Conservation (phyloP, 2,113 vertebrate species). For the Pseudolaguvia tuberculata region DNA sequence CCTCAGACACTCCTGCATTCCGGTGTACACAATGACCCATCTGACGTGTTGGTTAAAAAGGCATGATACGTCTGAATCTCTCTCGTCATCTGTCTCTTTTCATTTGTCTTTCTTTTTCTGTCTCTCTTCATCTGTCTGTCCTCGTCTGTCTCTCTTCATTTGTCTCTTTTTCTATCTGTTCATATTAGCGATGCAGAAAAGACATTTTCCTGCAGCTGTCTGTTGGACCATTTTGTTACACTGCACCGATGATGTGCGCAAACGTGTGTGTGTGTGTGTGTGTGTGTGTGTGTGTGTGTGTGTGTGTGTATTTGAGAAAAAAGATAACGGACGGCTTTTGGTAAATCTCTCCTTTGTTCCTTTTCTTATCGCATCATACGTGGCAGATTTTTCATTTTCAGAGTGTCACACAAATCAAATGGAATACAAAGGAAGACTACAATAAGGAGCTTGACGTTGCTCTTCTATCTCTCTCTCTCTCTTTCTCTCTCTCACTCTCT, state of each 20-base stretch:
- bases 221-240: background rate
- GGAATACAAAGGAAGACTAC: slow-evolving; percentile 43
- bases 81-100: no score
- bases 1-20: no score
- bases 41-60: background rate
- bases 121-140: background rate
- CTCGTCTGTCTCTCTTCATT: background rate
- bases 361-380: slow-evolving; percentile 32
- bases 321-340: slow-evolving; percentile 27
- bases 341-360: slow-evolving; percentile 38
- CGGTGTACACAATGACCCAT: no score
- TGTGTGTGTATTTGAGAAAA: slow-evolving; percentile 10
- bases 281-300: slow-evolving; percentile 7
- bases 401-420: slow-evolving; percentile 38
- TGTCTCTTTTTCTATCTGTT: background rate
- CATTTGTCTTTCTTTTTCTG: background rate
- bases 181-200: background rate
- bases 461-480: slow-evolving; percentile 8
- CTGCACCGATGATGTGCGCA: background rate
- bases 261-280: slow-evolving; percentile 2
- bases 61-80: background rate
- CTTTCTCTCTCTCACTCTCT: background rate
- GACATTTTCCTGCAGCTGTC: background rate
- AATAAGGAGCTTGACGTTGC: slow-evolving; percentile 37
- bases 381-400: slow-evolving; percentile 39